Base-by-base conservation (phyloP, 2,888 invertebrate species). In the Acheta domesticus region DNA sequence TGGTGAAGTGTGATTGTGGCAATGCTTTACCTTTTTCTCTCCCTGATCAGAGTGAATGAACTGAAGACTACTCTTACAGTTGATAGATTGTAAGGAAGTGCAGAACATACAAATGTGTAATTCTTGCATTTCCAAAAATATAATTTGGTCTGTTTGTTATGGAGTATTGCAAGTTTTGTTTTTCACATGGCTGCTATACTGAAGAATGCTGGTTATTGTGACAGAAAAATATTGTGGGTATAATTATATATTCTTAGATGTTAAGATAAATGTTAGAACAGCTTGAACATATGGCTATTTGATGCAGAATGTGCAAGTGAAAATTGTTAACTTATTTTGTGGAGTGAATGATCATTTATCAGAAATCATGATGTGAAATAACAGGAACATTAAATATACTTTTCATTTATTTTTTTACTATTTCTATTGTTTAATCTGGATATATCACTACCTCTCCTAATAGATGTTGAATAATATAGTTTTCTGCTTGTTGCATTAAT, bases 141-240 rank as follows among this genome's bases (percentile, higher is more conserved):
- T 62, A 19, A 62, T 62, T 62, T 62, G 62, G 62, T 62, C 11
- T 62, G 62, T 62, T 62, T 62, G 62, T 62, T 62, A 62, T 62
- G 14, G 62, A 62, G 62, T 62, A 62, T 62, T 62, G 62, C 62
- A 62, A 62, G 62, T 62, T 62, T 62, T 62, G 62, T 62, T 62
- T 62, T 62, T 62, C 62, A 62, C 62, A 62, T 62, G 62, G 62
- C 62, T 62, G 62, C 62, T 62, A 62, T 62, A n/a, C 62, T 62
- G 62, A n/a, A 19, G 62, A 62, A 62, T 62, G n/a, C 62, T n/a
- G n/a, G 62, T 19, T 62, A 62, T 62, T 62, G n/a, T 36, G n/a
- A 62, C 62, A 62, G 62, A 62, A 62, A 36, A 36, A 62, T 62
- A 62, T 62, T 62, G 62, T 62, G 62, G 62, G 62, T 19, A 14